Evolutionary conservation across 2,113 vertebrate species (phyloP), one percentile per base, ranked within the genome.

Genomic region (Synodontis membranacea): DNA sequence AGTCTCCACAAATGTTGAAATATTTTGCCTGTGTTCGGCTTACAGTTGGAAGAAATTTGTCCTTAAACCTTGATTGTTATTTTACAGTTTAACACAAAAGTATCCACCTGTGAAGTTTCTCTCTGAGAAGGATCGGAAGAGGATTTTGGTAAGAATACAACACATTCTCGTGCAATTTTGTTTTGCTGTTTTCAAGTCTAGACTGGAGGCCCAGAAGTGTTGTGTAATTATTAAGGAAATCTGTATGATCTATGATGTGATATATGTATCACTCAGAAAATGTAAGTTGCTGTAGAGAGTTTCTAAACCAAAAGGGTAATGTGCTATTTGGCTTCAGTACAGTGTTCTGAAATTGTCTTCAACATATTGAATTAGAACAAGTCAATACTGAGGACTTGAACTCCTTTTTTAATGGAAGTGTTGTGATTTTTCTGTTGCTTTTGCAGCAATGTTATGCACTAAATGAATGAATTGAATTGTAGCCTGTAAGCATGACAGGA

Each of bases 71-170:
- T 50, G 58, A 39, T 83, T 64, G 44, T 81, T 88, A 23, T 75
- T 50, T 89, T 87, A 5, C 93, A 99, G 97, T 93, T 96, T 98
- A 91, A 97, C 95, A 75, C 97, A 99, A 94, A 99, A 99, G 92
- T 99, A 99, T 70, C 98, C 98, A 9, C 98, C 98, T 0, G 98
- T 99, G 88, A 99, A 99, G 93, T 99, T 99, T 94, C 94, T 99
- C 68, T 99, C 98, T 5, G 98, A 99, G 93, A 99, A 99, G 92
- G 98, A 99, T 91, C 96, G 98, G 79, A 99, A 99, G 92, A 96
- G 98, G 93, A 99, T 99, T 93, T 92, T 99, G 97, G 98, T 99
- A 95, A 94, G 97, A 92, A 89, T 62, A 64, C 15, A 46, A 3
- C 12, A n/a, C 5, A 3, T 23, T 31, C 28, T 74, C 14, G 9